Conservation (phyloP, 2,797 vertebrate genomes). For the Acanthurus leucopareius region DNA sequence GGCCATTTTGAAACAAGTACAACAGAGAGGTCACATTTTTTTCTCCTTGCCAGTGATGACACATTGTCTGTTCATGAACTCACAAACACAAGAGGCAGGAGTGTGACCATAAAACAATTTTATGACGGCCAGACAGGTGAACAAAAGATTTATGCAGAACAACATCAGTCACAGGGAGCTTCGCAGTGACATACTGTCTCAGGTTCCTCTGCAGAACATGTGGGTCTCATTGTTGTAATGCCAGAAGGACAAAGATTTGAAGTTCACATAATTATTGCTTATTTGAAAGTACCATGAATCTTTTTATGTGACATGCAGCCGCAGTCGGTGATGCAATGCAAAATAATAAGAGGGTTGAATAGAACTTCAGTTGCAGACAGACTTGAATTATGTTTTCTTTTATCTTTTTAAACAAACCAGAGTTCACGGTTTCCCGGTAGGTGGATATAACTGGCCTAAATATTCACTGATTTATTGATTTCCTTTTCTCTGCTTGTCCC, state of each 20-base stretch:
- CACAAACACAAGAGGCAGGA: not conserved
- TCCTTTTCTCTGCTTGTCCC: not conserved
- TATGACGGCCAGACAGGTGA: conserved; percentile 27
- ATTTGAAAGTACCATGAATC: not conserved
- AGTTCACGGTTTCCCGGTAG: not conserved
- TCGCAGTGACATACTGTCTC: conserved; percentile 11
- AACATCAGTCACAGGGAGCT: not conserved
- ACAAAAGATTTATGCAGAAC: conserved; percentile 3
- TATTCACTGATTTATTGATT: not conserved
- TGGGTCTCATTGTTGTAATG: not conserved
- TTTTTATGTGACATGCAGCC: not conserved
- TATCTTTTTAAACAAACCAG: not conserved
- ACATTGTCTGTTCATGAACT: conserved; percentile 47
- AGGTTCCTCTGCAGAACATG: not conserved
- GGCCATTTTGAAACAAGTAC: not conserved
- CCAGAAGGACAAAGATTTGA: not conserved
- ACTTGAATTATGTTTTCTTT: not conserved
- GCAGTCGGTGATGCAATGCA: not conserved
- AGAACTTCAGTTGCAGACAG: not conserved
- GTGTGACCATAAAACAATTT: conserved; percentile 21
- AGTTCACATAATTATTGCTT: not conserved
- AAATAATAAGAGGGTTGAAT: not conserved
- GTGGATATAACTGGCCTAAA: not conserved
- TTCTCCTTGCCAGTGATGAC: conserved; percentile 34
- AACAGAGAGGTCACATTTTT: not conserved